A percentile compares a stretch with the other conserved stretches of the same genome.
These are phyloP conservation scores for Melangyna quadrimaculata DNA, from an alignment of 2,888 invertebrate species.

Conservation along the genomic window DNA sequence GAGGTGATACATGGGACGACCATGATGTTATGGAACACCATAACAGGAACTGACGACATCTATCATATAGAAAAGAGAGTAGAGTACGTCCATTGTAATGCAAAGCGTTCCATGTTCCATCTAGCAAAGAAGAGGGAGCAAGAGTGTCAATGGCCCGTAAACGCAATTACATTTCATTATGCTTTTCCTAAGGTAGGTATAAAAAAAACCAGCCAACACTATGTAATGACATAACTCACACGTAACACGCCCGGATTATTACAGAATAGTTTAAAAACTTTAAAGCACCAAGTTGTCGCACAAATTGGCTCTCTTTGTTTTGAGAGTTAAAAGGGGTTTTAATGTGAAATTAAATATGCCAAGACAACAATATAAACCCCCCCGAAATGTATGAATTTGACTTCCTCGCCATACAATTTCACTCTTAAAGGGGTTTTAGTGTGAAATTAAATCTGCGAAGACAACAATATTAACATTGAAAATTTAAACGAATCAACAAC, in stretches of 20 bases:
- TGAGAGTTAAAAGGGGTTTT: too few relatives aligned
- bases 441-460: too few relatives aligned
- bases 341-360: too few relatives aligned
- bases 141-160: constrained; percentile 68
- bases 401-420: too few relatives aligned
- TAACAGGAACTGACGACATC: constrained; percentile 61
- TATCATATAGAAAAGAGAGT: constrained; percentile 25
- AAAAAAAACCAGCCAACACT: constrained; percentile 41
- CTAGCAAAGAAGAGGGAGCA: background rate
- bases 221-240: constrained; percentile 62
- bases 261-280: constrained; percentile 25
- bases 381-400: too few relatives aligned
- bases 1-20: constrained; percentile 54
- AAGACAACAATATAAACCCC: too few relatives aligned
- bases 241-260: constrained; percentile 57
- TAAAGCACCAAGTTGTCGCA: constrained; percentile 2
- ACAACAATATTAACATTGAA: too few relatives aligned
- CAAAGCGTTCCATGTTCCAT: background rate
- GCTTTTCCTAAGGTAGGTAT: constrained; percentile 9
- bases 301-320: background rate
- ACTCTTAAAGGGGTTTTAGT: too few relatives aligned
- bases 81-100: background rate
- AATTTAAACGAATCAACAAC: too few relatives aligned
- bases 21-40: constrained; percentile 16
- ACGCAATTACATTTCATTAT: constrained; percentile 55